Evolutionary conservation across 1,140 invertebrate species (phyloP), one percentile per base, ranked within the genome.

Genomic region (Condylostylus longicornis): DNA sequence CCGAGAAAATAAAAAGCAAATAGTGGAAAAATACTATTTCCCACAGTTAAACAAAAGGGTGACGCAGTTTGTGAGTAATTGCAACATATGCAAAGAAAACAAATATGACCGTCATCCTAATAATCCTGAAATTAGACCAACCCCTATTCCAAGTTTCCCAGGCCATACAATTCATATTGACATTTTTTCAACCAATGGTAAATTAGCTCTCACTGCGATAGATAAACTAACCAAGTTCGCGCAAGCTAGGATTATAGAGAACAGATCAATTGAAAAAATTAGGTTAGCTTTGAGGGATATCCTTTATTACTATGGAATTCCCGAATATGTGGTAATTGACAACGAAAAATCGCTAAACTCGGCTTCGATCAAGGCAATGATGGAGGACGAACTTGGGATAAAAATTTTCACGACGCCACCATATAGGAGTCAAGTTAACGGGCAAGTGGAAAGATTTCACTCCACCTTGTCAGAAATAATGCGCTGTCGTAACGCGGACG

Each of bases 291-390:
- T 41, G 10, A 15, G 28, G 3, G 31, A 42, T 4, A 30, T 45
- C 2, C 9, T 49, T 9, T 42, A 47, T 18, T 36, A 31, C 12
- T 43, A 33, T 13, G 43, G 43, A 2, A 41, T 47, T 13, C 47
- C 45, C 1, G 37, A 49, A 28, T 20, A 1, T 9, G 28, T 47
- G 3, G 41, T 49, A 4, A 40, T 47, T 14, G 43, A 49, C 13
- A 47, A 49, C 23, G 40, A 47, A 40, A 42, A 42, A 35, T 40
- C 41, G 1, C 28, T 47, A 6, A 46, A 46, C 14, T 48, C 44
- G 17, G 22, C 32, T 14, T 28, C 33, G 5, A 43, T 42, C 9
- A 39, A 10, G 1, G 35, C 36, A n/a, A 46, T 42, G 38, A 14
- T 41, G 3, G 28, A 36, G 29, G 28, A 49, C 13, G 36, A 49